Base-by-base conservation (phyloP, 2,888 invertebrate species). In the Ectropis crepuscularia region DNA sequence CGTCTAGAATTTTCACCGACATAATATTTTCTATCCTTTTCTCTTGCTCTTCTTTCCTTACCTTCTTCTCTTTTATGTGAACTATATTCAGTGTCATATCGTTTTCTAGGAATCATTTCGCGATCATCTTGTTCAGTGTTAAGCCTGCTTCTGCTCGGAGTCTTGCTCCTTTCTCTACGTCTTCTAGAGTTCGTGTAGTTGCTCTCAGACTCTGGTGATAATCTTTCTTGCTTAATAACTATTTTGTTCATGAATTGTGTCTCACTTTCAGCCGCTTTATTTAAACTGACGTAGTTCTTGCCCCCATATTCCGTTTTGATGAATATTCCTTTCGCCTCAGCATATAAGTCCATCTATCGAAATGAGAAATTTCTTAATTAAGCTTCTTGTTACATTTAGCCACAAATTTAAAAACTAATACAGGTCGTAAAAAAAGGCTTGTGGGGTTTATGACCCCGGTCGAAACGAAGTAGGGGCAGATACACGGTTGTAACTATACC, bases 281-380 rank as follows among this genome's bases (percentile, higher is more conserved):
- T 55, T 16, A 48, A 42, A 41, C 57, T 60, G 28, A 69, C 61
- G 12, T 57, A 62, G 36, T 36, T 47, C 46, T 69, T 70, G 11
- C 58, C 12, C 8, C 65, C 68, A 54, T 70, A 68, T 57, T 72
- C 70, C 6, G 72, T 72, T 65, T 72, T 68, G 0, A 72, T 72
- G 11, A 68, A 50, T 38, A 68, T 59, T 49, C 62, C 65, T 53
- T 63, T 68, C 5, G 66, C 61, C 63, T 77, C 79, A 47, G 77
- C 68, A 63, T 79, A 82, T 12, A 81, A 53, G 50, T 86, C 86
- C 87, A 86, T 87, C 87, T 86, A 65, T 5, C 68, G 71, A 62
- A 42, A 46, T 49, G 12, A 41, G 2, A 10, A 41, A 10, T 5
- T 51, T 28, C 16, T 1, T 28, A 28, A 28, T 28, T 28, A 28